Percentiles rank a stretch among this genome's conserved stretches.
phyloP scores from a whole-genome alignment of 2,888 invertebrate genomes.

The Parnassius apollo region DNA sequence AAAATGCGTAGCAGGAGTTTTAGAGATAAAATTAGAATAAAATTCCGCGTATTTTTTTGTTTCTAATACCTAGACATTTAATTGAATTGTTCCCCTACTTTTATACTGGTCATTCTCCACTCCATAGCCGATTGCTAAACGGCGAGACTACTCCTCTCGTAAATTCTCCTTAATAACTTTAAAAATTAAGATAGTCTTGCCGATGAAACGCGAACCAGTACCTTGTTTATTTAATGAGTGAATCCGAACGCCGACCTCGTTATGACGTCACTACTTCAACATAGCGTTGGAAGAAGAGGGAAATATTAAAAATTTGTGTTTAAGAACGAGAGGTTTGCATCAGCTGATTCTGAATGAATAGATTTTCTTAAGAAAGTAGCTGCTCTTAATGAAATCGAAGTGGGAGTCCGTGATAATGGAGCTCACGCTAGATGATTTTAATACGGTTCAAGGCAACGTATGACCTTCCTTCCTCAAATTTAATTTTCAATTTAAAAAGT shows the following conservation, averaged over 20 bases:
- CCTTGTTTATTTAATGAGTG: slow-evolving; percentile 79
- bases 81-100: too few species aligned
- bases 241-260: slow-evolving; percentile 73
- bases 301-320: slow-evolving; percentile 32
- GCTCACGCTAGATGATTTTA: slow-evolving; percentile 35
- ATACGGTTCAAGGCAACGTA: slow-evolving; percentile 38
- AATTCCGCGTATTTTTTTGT: too few species aligned
- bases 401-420: slow-evolving; percentile 48
- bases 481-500: not conserved
- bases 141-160: too few species aligned
- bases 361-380: slow-evolving; percentile 60
- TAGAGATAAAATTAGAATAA: too few species aligned
- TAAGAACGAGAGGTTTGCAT: slow-evolving; percentile 44
- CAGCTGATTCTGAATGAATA: slow-evolving; percentile 66
- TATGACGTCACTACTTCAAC: slow-evolving; percentile 73
- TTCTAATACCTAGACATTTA: too few species aligned
- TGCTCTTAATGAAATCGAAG: slow-evolving; percentile 60
- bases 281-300: slow-evolving; percentile 49
- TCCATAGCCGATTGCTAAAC: too few species aligned
- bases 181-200: slow-evolving; percentile 32
- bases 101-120: too few species aligned
- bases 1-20: too few species aligned
- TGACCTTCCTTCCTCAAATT: not conserved
- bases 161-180: not conserved
- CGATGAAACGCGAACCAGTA: slow-evolving; percentile 43